phyloP scores from a whole-genome alignment of 2,113 vertebrate genomes.

The Leptobrachium ailaonicum region DNA sequence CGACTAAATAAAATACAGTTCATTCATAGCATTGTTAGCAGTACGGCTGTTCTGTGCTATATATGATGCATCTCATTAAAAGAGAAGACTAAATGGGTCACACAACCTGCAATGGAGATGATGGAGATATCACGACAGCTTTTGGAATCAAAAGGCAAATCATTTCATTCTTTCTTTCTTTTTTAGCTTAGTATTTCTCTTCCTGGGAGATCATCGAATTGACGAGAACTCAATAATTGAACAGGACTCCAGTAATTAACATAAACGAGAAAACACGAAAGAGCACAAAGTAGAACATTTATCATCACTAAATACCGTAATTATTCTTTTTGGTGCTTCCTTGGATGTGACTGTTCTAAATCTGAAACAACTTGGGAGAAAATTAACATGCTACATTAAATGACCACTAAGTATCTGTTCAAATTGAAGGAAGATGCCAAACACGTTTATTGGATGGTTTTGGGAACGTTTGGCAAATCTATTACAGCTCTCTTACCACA shows the following conservation, averaged over 20 bases:
- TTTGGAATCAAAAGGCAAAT: no score
- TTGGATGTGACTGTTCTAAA: not conserved
- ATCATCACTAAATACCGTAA: not conserved
- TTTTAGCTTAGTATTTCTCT: not conserved
- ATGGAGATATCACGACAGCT: no score
- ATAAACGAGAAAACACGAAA: not conserved
- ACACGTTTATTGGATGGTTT: conserved; percentile 6
- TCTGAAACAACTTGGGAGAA: not conserved
- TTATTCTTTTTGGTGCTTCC: conserved; percentile 2
- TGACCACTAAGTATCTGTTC: conserved; percentile 10
- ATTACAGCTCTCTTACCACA: conserved; percentile 1
- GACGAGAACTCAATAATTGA: not conserved
- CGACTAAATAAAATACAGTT: no score
- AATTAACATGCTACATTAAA: not conserved
- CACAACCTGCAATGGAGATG: no score
- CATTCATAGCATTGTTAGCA: no score
- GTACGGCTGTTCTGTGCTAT: no score
- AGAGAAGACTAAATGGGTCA: no score
- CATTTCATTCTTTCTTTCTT: no score
- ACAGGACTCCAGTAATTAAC: conserved; percentile 8
- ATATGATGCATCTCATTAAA: no score
- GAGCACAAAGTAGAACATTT: not conserved
- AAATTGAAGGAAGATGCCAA: conserved; percentile 7
- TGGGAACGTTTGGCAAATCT: conserved; percentile 4
- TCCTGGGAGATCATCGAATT: not conserved